Evolutionary conservation across 2,888 invertebrate species (phyloP).

Genomic region (Apamea epomidion): DNA sequence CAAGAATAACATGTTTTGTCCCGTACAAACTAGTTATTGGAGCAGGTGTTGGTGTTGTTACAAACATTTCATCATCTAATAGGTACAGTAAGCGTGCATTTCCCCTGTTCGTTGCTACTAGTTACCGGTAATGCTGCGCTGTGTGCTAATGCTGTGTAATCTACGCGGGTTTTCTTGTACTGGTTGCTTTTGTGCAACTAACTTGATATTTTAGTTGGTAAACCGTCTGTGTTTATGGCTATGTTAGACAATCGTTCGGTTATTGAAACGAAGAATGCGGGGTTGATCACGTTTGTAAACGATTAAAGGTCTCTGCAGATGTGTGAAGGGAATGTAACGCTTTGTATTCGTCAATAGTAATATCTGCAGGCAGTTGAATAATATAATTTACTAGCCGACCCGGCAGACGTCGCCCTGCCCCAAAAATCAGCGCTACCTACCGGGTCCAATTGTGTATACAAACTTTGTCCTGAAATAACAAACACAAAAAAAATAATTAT

Average conservation of each 20-base stretch:
- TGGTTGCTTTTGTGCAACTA: slow-evolving; percentile 67
- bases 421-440: no score
- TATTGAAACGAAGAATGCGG: slow-evolving; percentile 55
- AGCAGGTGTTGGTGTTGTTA: slow-evolving; percentile 61
- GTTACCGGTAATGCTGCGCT: slow-evolving; percentile 66
- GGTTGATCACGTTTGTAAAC: slow-evolving; percentile 57
- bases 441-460: no score
- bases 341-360: slow-evolving; percentile 4
- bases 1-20: slow-evolving; percentile 49
- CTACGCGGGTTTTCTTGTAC: slow-evolving; percentile 66
- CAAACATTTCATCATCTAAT: slow-evolving; percentile 65
- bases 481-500: no score
- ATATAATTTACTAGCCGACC: neutral
- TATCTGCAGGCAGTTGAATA: neutral
- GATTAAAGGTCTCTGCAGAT: slow-evolving; percentile 49
- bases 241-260: slow-evolving; percentile 56
- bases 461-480: no score
- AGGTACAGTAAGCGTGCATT: slow-evolving; percentile 60
- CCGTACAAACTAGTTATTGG: slow-evolving; percentile 44
- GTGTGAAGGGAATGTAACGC: slow-evolving; percentile 9
- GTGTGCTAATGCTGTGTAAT: slow-evolving; percentile 66
- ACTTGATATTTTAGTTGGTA: slow-evolving; percentile 69
- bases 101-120: slow-evolving; percentile 66
- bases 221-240: slow-evolving; percentile 56
- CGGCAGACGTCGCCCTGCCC: no score